Conservation (phyloP, 2,888 invertebrate species). For the Helobdella robusta region DNA sequence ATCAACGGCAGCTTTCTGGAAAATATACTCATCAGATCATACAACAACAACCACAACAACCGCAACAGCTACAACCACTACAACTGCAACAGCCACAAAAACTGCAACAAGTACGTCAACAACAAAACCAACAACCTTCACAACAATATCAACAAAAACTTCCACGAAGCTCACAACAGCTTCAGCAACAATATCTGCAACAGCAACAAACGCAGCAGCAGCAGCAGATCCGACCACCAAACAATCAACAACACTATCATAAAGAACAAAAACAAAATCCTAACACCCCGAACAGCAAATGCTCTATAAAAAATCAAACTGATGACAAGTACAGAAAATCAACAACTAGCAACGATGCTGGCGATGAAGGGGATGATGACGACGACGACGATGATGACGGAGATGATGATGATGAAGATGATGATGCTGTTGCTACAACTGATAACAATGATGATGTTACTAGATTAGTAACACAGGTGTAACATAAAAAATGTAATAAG, state of each 20-base stretch:
- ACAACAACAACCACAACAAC: neutral
- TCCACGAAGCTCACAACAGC: neutral
- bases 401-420: no score
- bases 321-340: neutral
- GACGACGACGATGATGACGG: no score
- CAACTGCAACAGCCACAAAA: conserved; percentile 9
- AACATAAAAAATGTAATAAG: no score
- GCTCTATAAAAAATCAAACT: neutral
- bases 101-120: conserved; percentile 8
- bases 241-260: neutral
- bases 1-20: no score
- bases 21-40: no score
- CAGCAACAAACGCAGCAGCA: neutral
- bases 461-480: no score
- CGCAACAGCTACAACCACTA: neutral
- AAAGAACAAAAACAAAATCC: neutral
- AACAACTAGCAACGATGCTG: no score
- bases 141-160: neutral
- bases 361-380: no score
- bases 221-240: neutral
- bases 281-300: neutral
- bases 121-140: neutral
- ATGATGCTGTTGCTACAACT: no score
- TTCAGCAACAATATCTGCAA: neutral
- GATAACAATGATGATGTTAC: no score